phyloP scores from a whole-genome alignment of 2,113 vertebrate genomes.

The Pantherophis guttatus region DNA sequence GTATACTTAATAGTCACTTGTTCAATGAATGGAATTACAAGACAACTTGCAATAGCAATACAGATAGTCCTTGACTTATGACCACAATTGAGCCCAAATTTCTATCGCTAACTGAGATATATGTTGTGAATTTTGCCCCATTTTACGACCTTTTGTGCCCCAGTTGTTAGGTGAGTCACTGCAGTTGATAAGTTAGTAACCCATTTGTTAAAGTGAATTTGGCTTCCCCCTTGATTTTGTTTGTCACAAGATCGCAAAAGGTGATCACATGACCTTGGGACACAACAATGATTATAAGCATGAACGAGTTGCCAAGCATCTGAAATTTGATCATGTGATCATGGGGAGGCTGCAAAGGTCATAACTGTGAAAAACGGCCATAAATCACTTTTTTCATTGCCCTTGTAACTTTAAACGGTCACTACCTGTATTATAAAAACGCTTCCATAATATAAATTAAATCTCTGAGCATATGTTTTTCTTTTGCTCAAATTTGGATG shows the following conservation, averaged over 20 bases:
- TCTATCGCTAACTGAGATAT: neutral
- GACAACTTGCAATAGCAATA: neutral
- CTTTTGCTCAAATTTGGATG: neutral
- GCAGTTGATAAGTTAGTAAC: neutral
- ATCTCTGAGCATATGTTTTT: neutral
- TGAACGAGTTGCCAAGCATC: neutral
- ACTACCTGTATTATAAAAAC: neutral
- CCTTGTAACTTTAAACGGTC: neutral
- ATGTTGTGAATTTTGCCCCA: neutral
- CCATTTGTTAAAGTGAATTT: neutral
- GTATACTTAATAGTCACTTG: neutral
- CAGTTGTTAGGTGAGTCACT: neutral
- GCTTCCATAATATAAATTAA: conserved; percentile 21
- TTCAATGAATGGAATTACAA: neutral
- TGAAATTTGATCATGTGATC: neutral
- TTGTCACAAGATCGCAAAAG: neutral
- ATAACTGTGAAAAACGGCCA: neutral
- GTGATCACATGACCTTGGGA: neutral
- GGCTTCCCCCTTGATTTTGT: neutral
- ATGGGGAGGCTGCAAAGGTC: neutral
- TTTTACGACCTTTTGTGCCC: too few relatives aligned
- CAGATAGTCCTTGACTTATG: neutral
- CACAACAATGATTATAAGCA: neutral
- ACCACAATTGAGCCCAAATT: neutral
- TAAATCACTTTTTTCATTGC: neutral